Base-by-base conservation (phyloP, 2,888 invertebrate species). In the Chymomyza caudatula region DNA sequence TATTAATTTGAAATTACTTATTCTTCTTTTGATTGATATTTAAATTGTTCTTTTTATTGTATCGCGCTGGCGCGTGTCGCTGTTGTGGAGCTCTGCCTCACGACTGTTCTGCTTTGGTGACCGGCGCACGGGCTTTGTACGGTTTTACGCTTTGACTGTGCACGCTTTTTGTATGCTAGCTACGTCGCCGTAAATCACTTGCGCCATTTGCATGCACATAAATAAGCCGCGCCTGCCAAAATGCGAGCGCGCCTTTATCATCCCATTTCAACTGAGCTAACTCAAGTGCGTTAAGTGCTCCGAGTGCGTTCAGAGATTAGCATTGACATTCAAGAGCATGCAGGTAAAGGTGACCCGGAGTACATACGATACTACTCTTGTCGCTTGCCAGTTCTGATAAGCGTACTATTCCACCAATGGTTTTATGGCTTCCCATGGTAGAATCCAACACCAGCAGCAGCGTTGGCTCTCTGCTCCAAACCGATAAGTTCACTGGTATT, bases 181-280 rank as follows among this genome's bases (percentile, higher is more conserved):
- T 69, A 69, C 78, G 75, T 76, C 20, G 70, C 66, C 71, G 74
- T 78, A 78, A 79, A 83, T 77, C 64, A 77, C 63, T 60, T 63
- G 58, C 65, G 63, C 64, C 66, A 82, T 82, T 83, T 83, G 79
- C 83, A 79, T 77, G 62, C 80, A 83, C 77, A 80, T 83, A 69
- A 53, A 58, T 63, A 59, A 65, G 73, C 56, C 56, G 73, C 69
- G 59, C 64, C 69, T 20, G 13, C 51, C 51, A 13, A 51, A 20
- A 17, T 51, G 17, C 43, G 15, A 13, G 15, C 43, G 15, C 43
- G 15, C 43, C 15, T 23, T 53, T 53, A 11, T 53, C 25, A 11
- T 53, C n/a, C n/a, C n/a, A n/a, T n/a, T n/a, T n/a, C n/a, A n/a
- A n/a, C n/a, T n/a, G 13, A 53, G 11, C 53, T 8, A 25, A 25